Percentiles rank a stretch among this genome's conserved stretches.
Conservation (phyloP, 2,113 vertebrate genomes). For the Grallaria varia region DNA sequence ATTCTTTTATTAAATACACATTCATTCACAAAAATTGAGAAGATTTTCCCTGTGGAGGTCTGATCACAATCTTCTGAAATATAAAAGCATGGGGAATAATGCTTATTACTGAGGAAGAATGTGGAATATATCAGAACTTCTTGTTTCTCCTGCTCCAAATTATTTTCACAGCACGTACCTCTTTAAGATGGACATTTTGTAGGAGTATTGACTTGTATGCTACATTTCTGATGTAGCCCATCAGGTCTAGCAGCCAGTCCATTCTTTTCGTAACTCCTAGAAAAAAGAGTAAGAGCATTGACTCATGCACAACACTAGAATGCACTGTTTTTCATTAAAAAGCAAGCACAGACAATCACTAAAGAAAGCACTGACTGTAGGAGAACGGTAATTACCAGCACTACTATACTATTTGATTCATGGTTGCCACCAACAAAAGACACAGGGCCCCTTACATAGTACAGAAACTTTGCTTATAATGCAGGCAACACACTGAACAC, state of each 20-base stretch:
- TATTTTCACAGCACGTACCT: slow-evolving; percentile 74
- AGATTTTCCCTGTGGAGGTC: background rate
- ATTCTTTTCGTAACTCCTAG: slow-evolving; percentile 85
- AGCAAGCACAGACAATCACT: background rate
- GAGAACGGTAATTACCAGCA: background rate
- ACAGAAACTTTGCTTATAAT: background rate
- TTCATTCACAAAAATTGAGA: background rate
- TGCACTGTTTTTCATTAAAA: background rate
- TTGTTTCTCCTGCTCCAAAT: background rate
- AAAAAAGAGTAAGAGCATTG: background rate
- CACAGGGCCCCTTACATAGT: background rate
- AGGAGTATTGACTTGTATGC: slow-evolving; percentile 70
- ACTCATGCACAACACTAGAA: background rate
- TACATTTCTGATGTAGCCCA: slow-evolving; percentile 87
- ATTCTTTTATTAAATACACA: background rate
- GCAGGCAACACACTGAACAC: background rate
- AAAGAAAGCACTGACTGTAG: background rate
- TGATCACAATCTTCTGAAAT: background rate
- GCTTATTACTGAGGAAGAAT: background rate
- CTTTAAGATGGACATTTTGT: slow-evolving; percentile 59
- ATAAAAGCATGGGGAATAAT: background rate
- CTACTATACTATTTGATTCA: background rate
- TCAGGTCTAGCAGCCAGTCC: slow-evolving; percentile 93
- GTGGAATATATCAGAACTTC: background rate
- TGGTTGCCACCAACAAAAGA: background rate